Evolutionary conservation across 2,113 vertebrate genomes (phyloP).

Genomic region (Macrotis lagotis): DNA sequence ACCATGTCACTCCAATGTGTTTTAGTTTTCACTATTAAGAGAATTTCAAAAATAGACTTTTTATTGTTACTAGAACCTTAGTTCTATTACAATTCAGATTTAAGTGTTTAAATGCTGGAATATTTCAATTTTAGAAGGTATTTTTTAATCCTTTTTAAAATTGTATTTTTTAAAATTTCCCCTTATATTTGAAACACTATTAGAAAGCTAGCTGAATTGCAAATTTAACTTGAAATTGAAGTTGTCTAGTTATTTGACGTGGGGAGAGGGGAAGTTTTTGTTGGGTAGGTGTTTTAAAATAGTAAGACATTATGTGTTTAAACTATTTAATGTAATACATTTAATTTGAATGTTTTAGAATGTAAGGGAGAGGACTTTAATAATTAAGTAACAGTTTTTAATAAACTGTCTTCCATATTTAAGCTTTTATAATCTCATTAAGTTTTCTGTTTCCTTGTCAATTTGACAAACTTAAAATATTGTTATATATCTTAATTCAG

Average conservation of each 20-base stretch:
- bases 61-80: neutral
- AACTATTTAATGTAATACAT: constrained; percentile 21
- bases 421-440: neutral
- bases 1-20: neutral
- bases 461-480: neutral
- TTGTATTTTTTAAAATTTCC: constrained; percentile 23
- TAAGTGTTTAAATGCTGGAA: neutral
- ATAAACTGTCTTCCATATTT: neutral
- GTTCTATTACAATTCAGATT: neutral
- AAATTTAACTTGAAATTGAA: neutral
- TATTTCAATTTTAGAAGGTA: constrained; percentile 28
- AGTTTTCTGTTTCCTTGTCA: no score
- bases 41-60: neutral
- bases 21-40: neutral
- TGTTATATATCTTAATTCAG: neutral
- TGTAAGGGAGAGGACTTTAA: neutral
- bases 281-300: neutral
- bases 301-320: constrained; percentile 16
- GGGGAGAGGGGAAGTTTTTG: neutral
- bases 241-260: neutral
- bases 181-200: constrained; percentile 1
- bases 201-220: neutral
- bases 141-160: constrained; percentile 11
- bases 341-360: constrained; percentile 9
- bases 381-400: neutral